Conservation (phyloP, 1,140 invertebrate species). For the Neodiprion pinetum region DNA sequence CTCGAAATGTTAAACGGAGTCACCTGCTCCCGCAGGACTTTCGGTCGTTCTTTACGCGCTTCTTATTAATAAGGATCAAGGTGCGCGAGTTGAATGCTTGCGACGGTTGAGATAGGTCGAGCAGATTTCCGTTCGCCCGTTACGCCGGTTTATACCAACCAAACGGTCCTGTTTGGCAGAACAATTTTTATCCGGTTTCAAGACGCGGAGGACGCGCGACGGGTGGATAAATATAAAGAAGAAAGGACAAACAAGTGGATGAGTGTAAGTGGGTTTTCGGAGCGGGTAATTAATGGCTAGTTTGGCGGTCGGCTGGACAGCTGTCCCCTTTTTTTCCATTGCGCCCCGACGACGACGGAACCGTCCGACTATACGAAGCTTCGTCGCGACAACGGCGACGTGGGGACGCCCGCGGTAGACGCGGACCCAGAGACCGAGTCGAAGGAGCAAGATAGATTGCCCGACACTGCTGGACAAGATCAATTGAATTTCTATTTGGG, state of each 20-base stretch:
- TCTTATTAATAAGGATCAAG: too few relatives aligned
- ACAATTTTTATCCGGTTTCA: not conserved
- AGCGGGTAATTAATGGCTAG: slow-evolving; percentile 58
- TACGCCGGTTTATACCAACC: not conserved
- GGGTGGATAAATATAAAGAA: slow-evolving; percentile 17
- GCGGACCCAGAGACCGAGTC: slow-evolving; percentile 35
- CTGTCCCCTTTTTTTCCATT: slow-evolving; percentile 51
- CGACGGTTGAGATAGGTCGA: too few relatives aligned
- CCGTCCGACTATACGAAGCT: slow-evolving; percentile 36
- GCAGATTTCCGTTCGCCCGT: too few relatives aligned
- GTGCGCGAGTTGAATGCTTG: too few relatives aligned
- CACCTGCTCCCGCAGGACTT: too few relatives aligned
- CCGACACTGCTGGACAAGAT: slow-evolving; percentile 61
- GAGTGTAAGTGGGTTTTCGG: slow-evolving; percentile 37
- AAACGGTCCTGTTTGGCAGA: not conserved
- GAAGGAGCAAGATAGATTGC: slow-evolving; percentile 63
- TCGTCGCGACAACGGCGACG: slow-evolving; percentile 24
- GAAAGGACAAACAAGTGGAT: slow-evolving; percentile 44
- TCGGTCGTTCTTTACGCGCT: too few relatives aligned
- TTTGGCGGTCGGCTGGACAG: slow-evolving; percentile 60
- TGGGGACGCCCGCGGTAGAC: slow-evolving; percentile 42
- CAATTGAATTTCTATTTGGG: slow-evolving; percentile 65
- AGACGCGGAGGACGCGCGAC: slow-evolving; percentile 16
- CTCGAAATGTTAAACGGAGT: too few relatives aligned
- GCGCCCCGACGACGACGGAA: slow-evolving; percentile 38